phyloP scores from a whole-genome alignment of 2,888 invertebrate genomes.

The Synergus umbraculus region DNA sequence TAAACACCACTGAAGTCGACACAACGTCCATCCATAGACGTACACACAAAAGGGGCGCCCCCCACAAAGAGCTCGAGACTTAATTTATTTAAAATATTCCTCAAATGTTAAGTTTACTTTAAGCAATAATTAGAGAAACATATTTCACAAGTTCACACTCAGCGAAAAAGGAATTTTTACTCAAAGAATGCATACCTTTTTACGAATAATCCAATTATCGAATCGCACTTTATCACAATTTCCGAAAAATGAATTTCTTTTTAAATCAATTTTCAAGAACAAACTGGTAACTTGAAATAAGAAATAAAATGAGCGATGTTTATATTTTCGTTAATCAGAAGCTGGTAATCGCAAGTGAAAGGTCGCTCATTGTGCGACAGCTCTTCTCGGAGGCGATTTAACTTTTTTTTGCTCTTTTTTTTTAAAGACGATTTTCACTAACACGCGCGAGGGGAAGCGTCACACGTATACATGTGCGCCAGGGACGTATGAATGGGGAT shows the following conservation, averaged over 20 bases:
- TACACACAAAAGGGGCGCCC: slow-evolving; percentile 72
- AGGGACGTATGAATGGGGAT: slow-evolving; percentile 57
- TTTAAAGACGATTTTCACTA: slow-evolving; percentile 46
- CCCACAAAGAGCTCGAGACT: neutral
- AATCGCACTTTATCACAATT: neutral
- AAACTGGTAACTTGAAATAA: neutral
- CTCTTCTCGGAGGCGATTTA: slow-evolving; percentile 32
- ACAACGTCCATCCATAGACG: slow-evolving; percentile 73
- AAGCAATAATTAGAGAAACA: neutral
- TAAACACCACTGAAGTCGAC: slow-evolving; percentile 79
- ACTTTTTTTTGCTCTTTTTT: slow-evolving; percentile 22
- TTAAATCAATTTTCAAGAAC: neutral
- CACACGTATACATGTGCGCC: slow-evolving; percentile 59
- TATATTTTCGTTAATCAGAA: slow-evolving; percentile 12
- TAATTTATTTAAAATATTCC: neutral
- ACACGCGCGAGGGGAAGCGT: slow-evolving; percentile 47
- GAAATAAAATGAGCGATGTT: neutral
- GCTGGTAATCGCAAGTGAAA: slow-evolving; percentile 34
- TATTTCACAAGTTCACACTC: neutral
- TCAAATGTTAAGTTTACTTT: neutral
- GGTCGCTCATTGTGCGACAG: slow-evolving; percentile 39
- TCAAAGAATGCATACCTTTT: slow-evolving; percentile 29
- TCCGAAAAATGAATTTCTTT: neutral
- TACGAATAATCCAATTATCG: slow-evolving; percentile 8
- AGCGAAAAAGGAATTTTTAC: neutral